These are phyloP conservation scores for Leistus spinibarbis DNA, from an alignment of 2,888 invertebrate genomes.

Conservation along the genomic window DNA sequence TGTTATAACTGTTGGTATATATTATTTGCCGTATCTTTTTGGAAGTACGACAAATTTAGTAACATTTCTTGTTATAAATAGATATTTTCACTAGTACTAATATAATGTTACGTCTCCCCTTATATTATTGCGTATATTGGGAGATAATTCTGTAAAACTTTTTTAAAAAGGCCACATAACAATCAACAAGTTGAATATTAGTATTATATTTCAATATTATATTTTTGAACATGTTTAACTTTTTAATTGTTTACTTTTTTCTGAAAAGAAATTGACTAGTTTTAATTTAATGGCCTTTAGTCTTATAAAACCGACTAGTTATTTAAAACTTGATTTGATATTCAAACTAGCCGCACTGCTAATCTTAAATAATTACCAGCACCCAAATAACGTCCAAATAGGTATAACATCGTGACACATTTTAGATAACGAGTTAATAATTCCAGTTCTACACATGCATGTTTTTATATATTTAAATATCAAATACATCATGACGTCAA, in stretches of 20 bases:
- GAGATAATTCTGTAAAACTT: constrained; percentile 1
- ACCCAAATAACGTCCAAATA: background rate
- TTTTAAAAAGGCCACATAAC: constrained; percentile 29
- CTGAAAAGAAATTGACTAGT: constrained; percentile 2
- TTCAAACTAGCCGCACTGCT: constrained; percentile 15
- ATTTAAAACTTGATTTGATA: constrained; percentile 7
- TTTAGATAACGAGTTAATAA: background rate
- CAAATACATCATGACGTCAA: too few relatives aligned
- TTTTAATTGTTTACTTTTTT: background rate
- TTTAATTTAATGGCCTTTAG: constrained; percentile 22
- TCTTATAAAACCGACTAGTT: constrained; percentile 15
- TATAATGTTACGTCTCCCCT: background rate
- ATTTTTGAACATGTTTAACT: background rate
- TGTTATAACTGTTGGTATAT: background rate
- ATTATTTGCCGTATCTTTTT: background rate
- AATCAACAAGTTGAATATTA: constrained; percentile 20
- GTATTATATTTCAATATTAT: constrained; percentile 5
- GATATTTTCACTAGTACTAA: constrained; percentile 1
- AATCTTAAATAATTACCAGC: background rate
- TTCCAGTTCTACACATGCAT: background rate
- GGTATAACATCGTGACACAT: background rate
- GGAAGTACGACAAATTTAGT: background rate
- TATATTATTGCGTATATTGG: background rate
- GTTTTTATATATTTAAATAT: background rate
- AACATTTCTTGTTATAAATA: background rate